phyloP scores from a whole-genome alignment of 2,888 invertebrate genomes.

The Scaptodrosophila latifasciaeformis region DNA sequence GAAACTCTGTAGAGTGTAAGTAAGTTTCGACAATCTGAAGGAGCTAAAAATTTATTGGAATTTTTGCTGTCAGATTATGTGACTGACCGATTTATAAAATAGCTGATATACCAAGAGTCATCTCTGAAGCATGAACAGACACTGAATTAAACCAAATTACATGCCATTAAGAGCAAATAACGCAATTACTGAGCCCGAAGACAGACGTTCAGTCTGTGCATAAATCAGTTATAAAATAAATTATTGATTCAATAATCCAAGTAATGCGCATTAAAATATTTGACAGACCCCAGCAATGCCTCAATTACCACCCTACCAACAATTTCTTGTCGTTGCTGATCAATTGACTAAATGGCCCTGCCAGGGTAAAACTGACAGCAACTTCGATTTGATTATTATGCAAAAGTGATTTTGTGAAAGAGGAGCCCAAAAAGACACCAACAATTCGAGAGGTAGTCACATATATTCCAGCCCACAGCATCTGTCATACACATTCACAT shows the following conservation, averaged over 20 bases:
- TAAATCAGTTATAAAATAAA: slow-evolving; percentile 44
- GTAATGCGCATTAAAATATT: slow-evolving; percentile 49
- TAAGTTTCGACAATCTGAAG: no score
- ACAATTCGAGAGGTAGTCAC: neutral
- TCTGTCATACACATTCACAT: slow-evolving; percentile 7
- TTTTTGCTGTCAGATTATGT: no score
- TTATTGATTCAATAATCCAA: slow-evolving; percentile 49
- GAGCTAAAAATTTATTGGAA: no score
- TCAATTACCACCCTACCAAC: neutral
- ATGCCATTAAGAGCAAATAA: slow-evolving; percentile 34
- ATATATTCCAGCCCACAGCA: slow-evolving; percentile 4
- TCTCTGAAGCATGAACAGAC: no score
- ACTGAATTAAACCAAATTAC: slow-evolving; percentile 33
- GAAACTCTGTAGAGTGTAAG: no score
- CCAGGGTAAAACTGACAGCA: slow-evolving; percentile 3
- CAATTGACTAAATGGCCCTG: slow-evolving; percentile 22
- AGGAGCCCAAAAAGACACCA: no score
- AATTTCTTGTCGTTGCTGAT: slow-evolving; percentile 17
- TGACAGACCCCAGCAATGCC: slow-evolving; percentile 19
- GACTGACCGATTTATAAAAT: no score
- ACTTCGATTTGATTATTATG: slow-evolving; percentile 47
- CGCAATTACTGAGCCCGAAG: slow-evolving; percentile 30
- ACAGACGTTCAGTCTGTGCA: neutral
- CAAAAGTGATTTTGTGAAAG: slow-evolving; percentile 38
- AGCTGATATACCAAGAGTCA: no score